A percentile compares a stretch with the other conserved stretches of the same genome.
These are phyloP conservation scores for Tamias sibiricus DNA, from an alignment of 2,113 vertebrate genomes.

Conservation along the genomic window DNA sequence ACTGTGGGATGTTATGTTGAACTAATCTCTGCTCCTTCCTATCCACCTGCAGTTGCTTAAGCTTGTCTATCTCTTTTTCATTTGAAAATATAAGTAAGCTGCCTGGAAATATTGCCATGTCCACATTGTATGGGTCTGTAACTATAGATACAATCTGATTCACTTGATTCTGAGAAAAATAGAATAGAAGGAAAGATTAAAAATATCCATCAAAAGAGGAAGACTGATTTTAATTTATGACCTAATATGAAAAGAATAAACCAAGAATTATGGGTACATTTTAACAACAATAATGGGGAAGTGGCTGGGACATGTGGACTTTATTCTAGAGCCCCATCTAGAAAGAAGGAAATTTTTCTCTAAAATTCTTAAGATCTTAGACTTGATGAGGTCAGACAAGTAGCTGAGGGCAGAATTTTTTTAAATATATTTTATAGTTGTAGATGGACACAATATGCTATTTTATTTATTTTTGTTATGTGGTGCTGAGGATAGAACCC, in stretches of 20 bases:
- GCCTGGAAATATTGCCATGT: background rate
- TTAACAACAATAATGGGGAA: background rate
- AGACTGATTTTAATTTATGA: slow-evolving; percentile 43
- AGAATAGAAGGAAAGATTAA: background rate
- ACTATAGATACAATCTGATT: background rate
- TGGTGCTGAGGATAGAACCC: no score
- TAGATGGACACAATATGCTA: no score
- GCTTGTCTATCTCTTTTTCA: background rate
- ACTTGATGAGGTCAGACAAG: slow-evolving; percentile 5
- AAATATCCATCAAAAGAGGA: background rate
- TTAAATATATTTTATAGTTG: no score
- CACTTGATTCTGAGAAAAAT: slow-evolving; percentile 27
- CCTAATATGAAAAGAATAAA: background rate
- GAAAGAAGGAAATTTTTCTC: slow-evolving; percentile 40
- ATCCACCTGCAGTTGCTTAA: background rate
- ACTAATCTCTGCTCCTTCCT: background rate
- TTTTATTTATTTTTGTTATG: no score
- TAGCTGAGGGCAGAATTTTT: background rate
- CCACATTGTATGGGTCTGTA: background rate
- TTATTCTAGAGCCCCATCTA: background rate
- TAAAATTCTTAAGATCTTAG: slow-evolving; percentile 16
- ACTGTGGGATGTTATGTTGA: background rate
- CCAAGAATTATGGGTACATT: background rate
- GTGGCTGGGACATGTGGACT: background rate
- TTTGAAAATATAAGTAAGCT: background rate